phyloP scores from a whole-genome alignment of 2,888 invertebrate species.

The Campoletis raptor region DNA sequence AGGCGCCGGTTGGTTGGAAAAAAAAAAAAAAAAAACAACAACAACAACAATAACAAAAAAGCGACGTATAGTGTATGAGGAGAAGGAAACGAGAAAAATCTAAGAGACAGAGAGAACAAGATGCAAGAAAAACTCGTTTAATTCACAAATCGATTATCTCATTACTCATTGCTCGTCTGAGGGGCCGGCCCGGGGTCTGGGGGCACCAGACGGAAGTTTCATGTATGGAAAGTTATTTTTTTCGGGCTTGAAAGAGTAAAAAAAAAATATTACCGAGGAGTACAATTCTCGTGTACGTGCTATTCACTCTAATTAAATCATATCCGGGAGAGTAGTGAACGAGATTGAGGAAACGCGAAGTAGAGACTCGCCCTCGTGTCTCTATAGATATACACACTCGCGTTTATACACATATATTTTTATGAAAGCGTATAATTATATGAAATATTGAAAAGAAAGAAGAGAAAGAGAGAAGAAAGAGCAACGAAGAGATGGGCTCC shows the following conservation, averaged over 20 bases:
- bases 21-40: constrained; percentile 9
- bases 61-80: neutral
- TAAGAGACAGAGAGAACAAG: neutral
- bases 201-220: neutral
- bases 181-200: neutral
- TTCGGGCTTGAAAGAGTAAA: neutral
- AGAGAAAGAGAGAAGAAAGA: constrained; percentile 48
- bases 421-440: constrained; percentile 63
- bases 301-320: constrained; percentile 65
- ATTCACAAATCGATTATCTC: constrained; percentile 55
- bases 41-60: neutral
- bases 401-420: neutral
- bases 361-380: constrained; percentile 6
- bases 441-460: constrained; percentile 66
- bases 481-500: constrained; percentile 20
- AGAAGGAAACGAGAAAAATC: neutral
- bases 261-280: constrained; percentile 36
- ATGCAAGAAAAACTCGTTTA: constrained; percentile 35
- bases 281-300: constrained; percentile 33
- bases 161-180: constrained; percentile 23
- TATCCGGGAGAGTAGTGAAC: constrained; percentile 47
- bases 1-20: constrained; percentile 18
- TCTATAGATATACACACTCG: neutral
- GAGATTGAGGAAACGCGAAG: constrained; percentile 46
- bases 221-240: constrained; percentile 3